Base-by-base conservation (phyloP, 1,140 invertebrate genomes). In the Plectus sambesii region DNA sequence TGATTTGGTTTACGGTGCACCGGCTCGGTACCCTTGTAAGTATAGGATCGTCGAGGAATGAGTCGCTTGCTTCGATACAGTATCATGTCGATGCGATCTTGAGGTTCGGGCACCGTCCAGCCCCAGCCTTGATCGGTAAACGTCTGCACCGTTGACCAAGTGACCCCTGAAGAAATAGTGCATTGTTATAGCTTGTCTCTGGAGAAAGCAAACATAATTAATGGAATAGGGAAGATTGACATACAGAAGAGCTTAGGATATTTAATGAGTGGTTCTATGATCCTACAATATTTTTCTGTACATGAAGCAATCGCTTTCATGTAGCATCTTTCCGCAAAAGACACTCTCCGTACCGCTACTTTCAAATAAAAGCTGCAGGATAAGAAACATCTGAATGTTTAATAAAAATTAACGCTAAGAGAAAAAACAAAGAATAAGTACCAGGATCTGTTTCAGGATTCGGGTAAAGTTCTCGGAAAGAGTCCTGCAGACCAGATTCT, bases 41-140 rank as follows among this genome's bases (percentile, higher is more conserved):
- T 43, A 12, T 39, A 20, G 3, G 56, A 60, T 12, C 33, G 36
- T 17, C 12, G 38, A 27, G n/a, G 29, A 29, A 17, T 52, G 26
- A 42, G 30, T 27, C 23, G 22, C 5, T 19, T 24, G 24, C 54
- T 48, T 51, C 45, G 40, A 29, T 63, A 62, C 49, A 64, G 59
- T 33, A 62, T 60, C 36, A 63, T 63, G 42, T 62, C 60, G 25
- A 62, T 61, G 1, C 60, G 37, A 42, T 62, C 60, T 38, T 61
- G 53, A 12, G 60, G 61, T 37, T 64, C 60, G n/a, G 60, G 61
- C 37, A 62, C 60, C 4, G 49, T 47, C 24, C 51, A 63, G 9
- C 58, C 47, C 60, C 60, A 62, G 17, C 61, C 61, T 5, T 43
- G 9, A 42, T 27, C 27, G 22, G 49, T 46, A 42, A 55, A 60